Conservation (phyloP, 1,140 invertebrate species). For the Maconellicoccus hirsutus region DNA sequence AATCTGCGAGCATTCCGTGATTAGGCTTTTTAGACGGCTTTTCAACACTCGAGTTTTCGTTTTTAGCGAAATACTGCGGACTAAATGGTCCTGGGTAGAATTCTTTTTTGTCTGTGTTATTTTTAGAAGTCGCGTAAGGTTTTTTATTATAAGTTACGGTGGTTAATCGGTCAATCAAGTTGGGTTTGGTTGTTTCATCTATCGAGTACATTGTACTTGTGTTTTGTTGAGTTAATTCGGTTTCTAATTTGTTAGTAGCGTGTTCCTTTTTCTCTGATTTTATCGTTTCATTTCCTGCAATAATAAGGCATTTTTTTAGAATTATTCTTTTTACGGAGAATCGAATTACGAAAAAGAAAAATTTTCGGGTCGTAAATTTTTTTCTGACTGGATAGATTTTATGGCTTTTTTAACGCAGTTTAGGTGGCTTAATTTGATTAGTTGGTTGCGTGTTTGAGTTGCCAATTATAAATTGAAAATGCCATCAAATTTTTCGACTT, state of each 20-base stretch:
- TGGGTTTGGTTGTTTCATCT: neutral
- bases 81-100: conserved; percentile 13
- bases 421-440: too few species aligned
- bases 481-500: too few species aligned
- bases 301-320: conserved; percentile 10
- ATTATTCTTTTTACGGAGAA: neutral
- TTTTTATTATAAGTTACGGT: conserved; percentile 15
- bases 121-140: neutral
- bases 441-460: too few species aligned
- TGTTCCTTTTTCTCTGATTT: conserved; percentile 1
- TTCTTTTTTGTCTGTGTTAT: conserved; percentile 22
- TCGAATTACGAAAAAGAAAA: neutral
- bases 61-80: conserved; percentile 21
- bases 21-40: neutral
- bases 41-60: neutral
- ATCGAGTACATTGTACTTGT: neutral
- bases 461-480: too few species aligned
- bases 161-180: neutral
- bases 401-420: too few species aligned
- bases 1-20: conserved; percentile 21
- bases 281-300: conserved; percentile 13
- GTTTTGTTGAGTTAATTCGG: neutral
- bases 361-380: too few species aligned
- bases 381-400: too few species aligned
- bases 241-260: neutral